phyloP scores from a whole-genome alignment of 2,888 invertebrate species.

The Heliconius erato region DNA sequence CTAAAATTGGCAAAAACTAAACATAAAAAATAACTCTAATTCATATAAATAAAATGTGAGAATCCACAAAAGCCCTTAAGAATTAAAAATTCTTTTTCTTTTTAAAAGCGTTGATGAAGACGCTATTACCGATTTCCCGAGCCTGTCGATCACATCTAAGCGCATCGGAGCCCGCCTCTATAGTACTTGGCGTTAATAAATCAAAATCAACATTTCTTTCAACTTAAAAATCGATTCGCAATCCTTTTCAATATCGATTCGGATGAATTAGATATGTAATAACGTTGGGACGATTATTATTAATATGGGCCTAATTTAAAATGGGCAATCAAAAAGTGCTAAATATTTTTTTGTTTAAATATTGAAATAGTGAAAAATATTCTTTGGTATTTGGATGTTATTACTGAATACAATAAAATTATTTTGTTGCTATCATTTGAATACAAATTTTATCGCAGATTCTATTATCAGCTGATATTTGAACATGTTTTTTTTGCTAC shows the following conservation, averaged over 20 bases:
- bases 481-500: too few species aligned
- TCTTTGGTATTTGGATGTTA: too few species aligned
- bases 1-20: neutral
- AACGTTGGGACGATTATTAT: neutral
- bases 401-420: too few species aligned
- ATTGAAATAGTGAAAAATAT: neutral
- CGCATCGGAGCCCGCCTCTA: slow-evolving; percentile 46
- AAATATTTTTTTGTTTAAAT: neutral
- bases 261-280: slow-evolving; percentile 6
- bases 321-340: neutral
- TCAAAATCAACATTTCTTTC: slow-evolving; percentile 45
- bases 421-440: too few species aligned
- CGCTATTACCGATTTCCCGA: slow-evolving; percentile 48
- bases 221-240: slow-evolving; percentile 35
- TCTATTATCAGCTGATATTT: too few species aligned
- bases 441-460: too few species aligned
- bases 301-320: neutral
- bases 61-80: slow-evolving; percentile 4
- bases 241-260: slow-evolving; percentile 33
- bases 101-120: slow-evolving; percentile 27
- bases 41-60: neutral
- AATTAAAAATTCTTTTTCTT: slow-evolving; percentile 19
- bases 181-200: slow-evolving; percentile 42
- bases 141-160: slow-evolving; percentile 49
- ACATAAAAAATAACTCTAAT: neutral